phyloP scores from a whole-genome alignment of 2,888 invertebrate species.

The Agonum fuliginosum region DNA sequence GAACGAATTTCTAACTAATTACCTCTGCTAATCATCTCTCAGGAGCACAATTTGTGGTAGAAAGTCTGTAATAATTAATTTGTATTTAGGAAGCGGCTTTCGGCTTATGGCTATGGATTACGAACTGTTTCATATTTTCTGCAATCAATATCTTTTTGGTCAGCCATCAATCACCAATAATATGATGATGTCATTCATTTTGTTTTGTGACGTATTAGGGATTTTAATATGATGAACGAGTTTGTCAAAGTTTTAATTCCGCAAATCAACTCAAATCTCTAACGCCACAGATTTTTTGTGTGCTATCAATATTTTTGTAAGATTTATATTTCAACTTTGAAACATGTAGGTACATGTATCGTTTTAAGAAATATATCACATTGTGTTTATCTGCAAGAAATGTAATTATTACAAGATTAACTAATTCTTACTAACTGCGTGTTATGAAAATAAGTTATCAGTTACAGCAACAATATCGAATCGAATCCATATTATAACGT shows the following conservation, averaged over 20 bases:
- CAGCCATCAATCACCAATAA: conserved; percentile 53
- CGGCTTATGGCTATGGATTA: conserved; percentile 12
- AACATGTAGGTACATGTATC: too few relatives aligned
- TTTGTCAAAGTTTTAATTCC: conserved; percentile 52
- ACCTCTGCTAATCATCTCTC: conserved; percentile 11
- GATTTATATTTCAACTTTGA: too few relatives aligned
- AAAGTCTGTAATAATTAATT: not conserved
- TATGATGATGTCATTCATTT: conserved; percentile 57
- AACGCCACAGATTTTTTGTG: not conserved
- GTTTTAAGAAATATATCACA: too few relatives aligned
- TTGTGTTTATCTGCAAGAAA: too few relatives aligned
- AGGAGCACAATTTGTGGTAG: conserved; percentile 9
- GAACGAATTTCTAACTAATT: conserved; percentile 28
- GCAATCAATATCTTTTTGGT: conserved; percentile 44
- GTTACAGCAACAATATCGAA: too few relatives aligned
- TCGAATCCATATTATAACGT: too few relatives aligned
- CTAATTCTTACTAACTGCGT: too few relatives aligned
- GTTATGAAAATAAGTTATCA: too few relatives aligned
- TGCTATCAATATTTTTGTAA: too few relatives aligned
- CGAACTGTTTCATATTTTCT: not conserved
- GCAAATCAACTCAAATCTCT: conserved; percentile 43
- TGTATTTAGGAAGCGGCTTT: not conserved
- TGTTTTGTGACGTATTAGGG: conserved; percentile 47
- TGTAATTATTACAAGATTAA: too few relatives aligned
- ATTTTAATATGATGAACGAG: conserved; percentile 57